Base-by-base conservation (phyloP, 1,140 invertebrate genomes). In the Lasaia peninsularis region DNA sequence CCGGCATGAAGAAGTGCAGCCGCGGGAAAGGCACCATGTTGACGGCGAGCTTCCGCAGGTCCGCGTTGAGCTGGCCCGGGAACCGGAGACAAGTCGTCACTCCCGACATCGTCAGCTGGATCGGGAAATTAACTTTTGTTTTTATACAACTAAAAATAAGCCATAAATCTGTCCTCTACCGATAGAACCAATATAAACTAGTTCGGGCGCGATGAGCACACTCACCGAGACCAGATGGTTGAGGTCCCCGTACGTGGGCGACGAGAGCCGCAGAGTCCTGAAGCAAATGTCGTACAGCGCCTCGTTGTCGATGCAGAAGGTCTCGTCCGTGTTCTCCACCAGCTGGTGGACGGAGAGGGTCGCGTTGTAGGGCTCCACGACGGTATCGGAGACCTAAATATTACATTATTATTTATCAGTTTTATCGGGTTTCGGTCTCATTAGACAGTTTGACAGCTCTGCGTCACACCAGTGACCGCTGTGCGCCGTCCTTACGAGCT, bases 231-330 rank as follows among this genome's bases (percentile, higher is more conserved):
- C 94, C 0, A 95, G 80, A 77, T 95, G 94, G 71, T 95, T 95
- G 11, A 95, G 79, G 66, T 95, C 94, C 0, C 93, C 93, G 65
- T 96, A 96, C 6, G 94, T 95, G 4, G 95, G 96, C 0, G 58
- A 93, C 93, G 35, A 90, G 1, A 97, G 90, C 61, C 96, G 94
- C 34, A 97, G 80, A 0, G 96, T 97, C 35, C 96, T 90, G 90
- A 97, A 97, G 89, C 96, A 97, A 56, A 97, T 97, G 72, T 97
- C 96, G 73, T 97, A 97, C 0, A 97, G 91, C 24, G 96, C 96
- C 79, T 97, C 96, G 80, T 95, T 95, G 80, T 96, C 83, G 37
- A 89, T 87, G 49, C 83, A 86, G 63, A 84, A 88, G 0, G 83
- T 79, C 92, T 87, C 95, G 69, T 96, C 94, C 0, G 94, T 95